Base-by-base conservation (phyloP, 1,140 invertebrate species). In the Brachionus manjavacas region DNA sequence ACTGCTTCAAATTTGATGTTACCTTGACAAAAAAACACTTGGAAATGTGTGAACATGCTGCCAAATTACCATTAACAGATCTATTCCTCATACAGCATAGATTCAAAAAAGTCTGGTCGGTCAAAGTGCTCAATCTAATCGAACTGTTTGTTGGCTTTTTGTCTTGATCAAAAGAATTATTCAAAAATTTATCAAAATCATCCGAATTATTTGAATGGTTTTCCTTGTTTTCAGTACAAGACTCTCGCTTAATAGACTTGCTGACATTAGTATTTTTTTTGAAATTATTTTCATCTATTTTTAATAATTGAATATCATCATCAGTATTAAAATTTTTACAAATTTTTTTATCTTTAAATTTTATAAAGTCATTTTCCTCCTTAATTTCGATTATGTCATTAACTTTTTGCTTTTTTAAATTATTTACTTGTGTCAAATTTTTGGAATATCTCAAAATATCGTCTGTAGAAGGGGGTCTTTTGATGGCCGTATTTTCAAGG, bases 1-100 rank as follows among this genome's bases (percentile, higher is more conserved):
- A 28, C 49, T 76, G 72, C 11, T 23, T 76, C 46, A 76, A 49
- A 25, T 25, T 8, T 6, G 41, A 49, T 14, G 28, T 46, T 12
- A 76, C 72, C 52, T 46, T 43, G 11, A 46, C 46, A 49, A 76
- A 76, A 76, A 49, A 76, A 28, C 72, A 46, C 25, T 76, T 46
- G 31, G 46, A 25, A 20, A 49, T 9, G n/a, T 76, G 72, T 12
- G 43, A 9, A n/a, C 72, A 76, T 6, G 39, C 52, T n/a, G 72
- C 20, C 41, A 76, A 49, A 49, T 25, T 49, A 23, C 4, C 12
- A 11, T 1, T 46, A 0, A 8, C 8, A 14, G 72, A 9, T 3
- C n/a, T 76, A 28, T 76, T 76, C 25, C 28, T 76, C 12, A 25
- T 14, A n/a, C 72, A 76, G n/a, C 72, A 76, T 23, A 25, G n/a